phyloP scores from a whole-genome alignment of 2,797 vertebrate genomes.

The Gymnothorax javanicus region DNA sequence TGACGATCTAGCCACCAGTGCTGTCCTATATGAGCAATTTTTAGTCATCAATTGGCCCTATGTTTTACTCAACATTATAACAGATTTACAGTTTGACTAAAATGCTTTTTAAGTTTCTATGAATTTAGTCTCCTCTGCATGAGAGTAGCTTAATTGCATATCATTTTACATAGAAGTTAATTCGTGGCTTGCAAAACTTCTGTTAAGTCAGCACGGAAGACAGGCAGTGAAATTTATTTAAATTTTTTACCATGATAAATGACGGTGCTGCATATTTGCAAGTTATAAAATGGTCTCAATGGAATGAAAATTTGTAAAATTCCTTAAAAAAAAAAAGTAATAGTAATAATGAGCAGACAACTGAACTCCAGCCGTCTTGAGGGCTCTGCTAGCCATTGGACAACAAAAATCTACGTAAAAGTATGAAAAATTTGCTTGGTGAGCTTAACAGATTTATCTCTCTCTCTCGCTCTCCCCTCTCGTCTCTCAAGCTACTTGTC shows the following conservation, averaged over 20 bases:
- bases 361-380: not conserved
- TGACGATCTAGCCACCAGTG: not conserved
- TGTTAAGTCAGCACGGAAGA: not conserved
- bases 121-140: not conserved
- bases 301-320: not conserved
- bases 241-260: not conserved
- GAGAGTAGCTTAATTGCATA: not conserved
- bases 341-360: not conserved
- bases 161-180: not conserved
- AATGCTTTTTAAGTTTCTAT: not conserved
- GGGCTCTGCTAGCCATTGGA: not conserved
- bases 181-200: not conserved
- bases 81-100: not conserved
- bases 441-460: constrained; percentile 32
- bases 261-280: not conserved
- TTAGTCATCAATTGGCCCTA: not conserved
- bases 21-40: not conserved
- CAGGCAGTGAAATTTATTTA: not conserved
- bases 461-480: not conserved
- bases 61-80: not conserved
- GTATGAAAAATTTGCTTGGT: not conserved
- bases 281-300: not conserved
- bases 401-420: not conserved
- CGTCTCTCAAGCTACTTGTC: constrained; percentile 45
- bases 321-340: not conserved